phyloP scores from a whole-genome alignment of 2,888 invertebrate species.

The Operophtera brumata region DNA sequence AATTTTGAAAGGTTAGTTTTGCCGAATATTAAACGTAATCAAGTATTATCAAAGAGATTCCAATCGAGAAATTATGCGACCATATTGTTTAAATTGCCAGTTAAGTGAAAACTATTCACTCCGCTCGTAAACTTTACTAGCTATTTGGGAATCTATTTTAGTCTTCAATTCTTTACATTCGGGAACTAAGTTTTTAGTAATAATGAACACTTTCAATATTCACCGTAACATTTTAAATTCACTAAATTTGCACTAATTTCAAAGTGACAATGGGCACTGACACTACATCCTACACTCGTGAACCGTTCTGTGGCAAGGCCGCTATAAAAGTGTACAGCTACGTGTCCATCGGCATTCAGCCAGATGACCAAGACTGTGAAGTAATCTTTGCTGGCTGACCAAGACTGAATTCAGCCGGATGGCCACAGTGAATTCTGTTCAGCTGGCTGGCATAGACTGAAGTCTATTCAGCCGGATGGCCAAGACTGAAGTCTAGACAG shows the following conservation, averaged over 20 bases:
- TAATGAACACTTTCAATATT: slow-evolving; percentile 29
- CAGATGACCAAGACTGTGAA: neutral
- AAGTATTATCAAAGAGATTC: slow-evolving; percentile 21
- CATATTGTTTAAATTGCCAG: neutral
- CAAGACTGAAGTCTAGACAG: too few species aligned
- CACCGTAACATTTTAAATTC: slow-evolving; percentile 20
- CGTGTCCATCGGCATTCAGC: neutral
- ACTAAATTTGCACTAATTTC: slow-evolving; percentile 25
- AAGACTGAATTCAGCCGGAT: too few species aligned
- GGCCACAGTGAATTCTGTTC: too few species aligned
- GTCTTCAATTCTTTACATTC: slow-evolving; percentile 10
- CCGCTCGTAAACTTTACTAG: slow-evolving; percentile 16
- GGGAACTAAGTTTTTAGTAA: slow-evolving; percentile 16
- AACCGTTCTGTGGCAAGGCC: slow-evolving; percentile 15
- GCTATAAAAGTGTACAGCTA: neutral
- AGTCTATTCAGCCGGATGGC: too few species aligned
- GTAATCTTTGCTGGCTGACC: neutral
- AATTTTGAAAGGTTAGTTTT: slow-evolving; percentile 18
- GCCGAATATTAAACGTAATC: slow-evolving; percentile 14
- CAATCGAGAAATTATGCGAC: slow-evolving; percentile 11
- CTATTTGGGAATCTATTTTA: slow-evolving; percentile 15
- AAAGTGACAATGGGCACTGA: slow-evolving; percentile 15
- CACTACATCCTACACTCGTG: slow-evolving; percentile 12
- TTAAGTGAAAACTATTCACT: neutral
- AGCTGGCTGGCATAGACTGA: too few species aligned